Base-by-base conservation (phyloP, 2,888 invertebrate species). In the Alviniconcha strummeri region DNA sequence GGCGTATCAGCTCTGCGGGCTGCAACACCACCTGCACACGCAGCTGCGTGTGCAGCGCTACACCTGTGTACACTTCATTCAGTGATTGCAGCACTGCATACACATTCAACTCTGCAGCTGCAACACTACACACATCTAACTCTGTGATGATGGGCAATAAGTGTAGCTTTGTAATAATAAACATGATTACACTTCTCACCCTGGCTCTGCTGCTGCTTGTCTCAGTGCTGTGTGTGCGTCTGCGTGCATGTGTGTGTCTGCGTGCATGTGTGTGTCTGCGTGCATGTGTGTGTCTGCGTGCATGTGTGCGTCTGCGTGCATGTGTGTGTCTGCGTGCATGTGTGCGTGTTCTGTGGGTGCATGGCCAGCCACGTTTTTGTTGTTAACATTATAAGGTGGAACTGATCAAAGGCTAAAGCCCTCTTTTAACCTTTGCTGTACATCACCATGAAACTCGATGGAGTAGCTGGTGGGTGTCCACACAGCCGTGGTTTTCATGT, bases 121-220 rank as follows among this genome's bases (percentile, higher is more conserved):
- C 36, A 36, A 36, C 36, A 36, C 36, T 36, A 36, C 36, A 36
- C 36, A 36, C 36, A 36, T 36, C 36, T 78, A 15, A 80, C 67
- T 80, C 80, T 80, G 80, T 80, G 80, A 80, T 80, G 80, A 60
- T 60, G 80, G 64, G 36, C n/a, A 69, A 74, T 9, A 67, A 80
- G 80, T 80, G 80, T 80, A 80, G 80, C 80, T 80, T 80, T 80
- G 80, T 54, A 80, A 80, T 69, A 80, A 80, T 80, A 80, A 80
- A 80, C 80, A 79, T 69, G 54, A 80, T 60, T 80, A 80, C 80
- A 80, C 69, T 69, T 80, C 6, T 57, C 7, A 19, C 19, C 13
- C 8, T 78, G 17, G 57, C 19, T 77, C 11, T 15, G 56, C 69
- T 69, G 69, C 60, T 60, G 60, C 60, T 11, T 17, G 69, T 69